These are phyloP conservation scores for Flexamia atlantica DNA, from an alignment of 2,888 invertebrate genomes.

Conservation along the genomic window DNA sequence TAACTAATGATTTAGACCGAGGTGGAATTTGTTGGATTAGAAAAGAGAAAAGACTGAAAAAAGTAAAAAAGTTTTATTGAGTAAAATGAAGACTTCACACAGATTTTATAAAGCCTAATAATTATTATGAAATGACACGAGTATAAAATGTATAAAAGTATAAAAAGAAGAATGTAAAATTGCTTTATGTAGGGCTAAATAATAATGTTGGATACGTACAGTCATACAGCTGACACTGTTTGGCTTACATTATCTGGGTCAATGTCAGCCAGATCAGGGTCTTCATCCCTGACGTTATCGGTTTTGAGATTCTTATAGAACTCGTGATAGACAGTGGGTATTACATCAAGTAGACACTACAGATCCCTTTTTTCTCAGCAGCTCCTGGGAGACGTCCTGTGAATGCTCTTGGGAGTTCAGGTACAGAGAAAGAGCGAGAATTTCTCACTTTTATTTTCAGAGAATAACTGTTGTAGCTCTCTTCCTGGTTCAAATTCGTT, in stretches of 20 bases:
- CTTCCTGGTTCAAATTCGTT: conserved; percentile 1
- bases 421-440: not conserved
- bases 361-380: conserved; percentile 48
- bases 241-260: conserved; percentile 37
- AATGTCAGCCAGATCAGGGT: conserved; percentile 52
- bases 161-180: not conserved
- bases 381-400: conserved; percentile 34
- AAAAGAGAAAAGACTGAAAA: not conserved
- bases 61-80: not conserved
- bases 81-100: not conserved
- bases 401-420: conserved; percentile 40
- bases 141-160: not conserved
- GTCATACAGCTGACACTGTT: not conserved
- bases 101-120: not conserved
- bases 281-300: conserved; percentile 31
- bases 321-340: conserved; percentile 40
- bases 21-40: not conserved
- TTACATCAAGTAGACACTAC: conserved; percentile 44
- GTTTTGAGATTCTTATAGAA: conserved; percentile 52
- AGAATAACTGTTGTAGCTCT: conserved; percentile 11
- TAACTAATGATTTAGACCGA: not conserved
- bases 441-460: conserved; percentile 22
- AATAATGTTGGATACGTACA: not conserved
- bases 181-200: not conserved
- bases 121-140: not conserved